phyloP scores from a whole-genome alignment of 2,113 vertebrate species.

The Callopanchax toddi region DNA sequence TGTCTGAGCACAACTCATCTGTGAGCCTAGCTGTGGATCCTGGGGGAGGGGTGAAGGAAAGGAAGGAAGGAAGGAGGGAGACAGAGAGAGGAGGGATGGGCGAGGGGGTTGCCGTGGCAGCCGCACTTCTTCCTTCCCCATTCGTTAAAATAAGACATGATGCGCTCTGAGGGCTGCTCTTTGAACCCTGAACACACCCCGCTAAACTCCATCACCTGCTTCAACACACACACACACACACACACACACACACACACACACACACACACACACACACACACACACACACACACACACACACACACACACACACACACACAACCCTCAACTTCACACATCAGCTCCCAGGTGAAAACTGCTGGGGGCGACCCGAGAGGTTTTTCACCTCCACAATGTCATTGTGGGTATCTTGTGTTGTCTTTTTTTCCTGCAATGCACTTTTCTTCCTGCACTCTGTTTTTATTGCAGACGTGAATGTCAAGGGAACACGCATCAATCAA shows the following conservation, averaged over 20 bases:
- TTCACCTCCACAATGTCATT: conserved; percentile 74
- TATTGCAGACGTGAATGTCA: conserved; percentile 44
- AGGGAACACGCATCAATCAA: conserved; percentile 23
- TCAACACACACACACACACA: conserved; percentile 54
- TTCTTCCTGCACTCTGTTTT: conserved; percentile 36
- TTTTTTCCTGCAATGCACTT: conserved; percentile 9
- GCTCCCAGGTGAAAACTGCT: conserved; percentile 66
- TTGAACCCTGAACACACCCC: conserved; percentile 76
- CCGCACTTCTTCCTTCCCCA: conserved; percentile 50
- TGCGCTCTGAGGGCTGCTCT: conserved; percentile 69
- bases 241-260: conserved; percentile 50
- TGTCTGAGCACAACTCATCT: conserved; percentile 78
- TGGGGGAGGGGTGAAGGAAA: conserved; percentile 24
- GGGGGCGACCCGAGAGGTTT: conserved; percentile 65
- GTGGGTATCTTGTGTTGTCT: conserved; percentile 36
- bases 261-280: conserved; percentile 34
- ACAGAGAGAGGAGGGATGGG: conserved; percentile 47
- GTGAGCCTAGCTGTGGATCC: conserved; percentile 61
- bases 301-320: conserved; percentile 34
- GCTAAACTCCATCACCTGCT: conserved; percentile 76
- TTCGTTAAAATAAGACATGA: conserved; percentile 70
- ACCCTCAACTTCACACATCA: conserved; percentile 56
- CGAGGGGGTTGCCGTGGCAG: conserved; percentile 74
- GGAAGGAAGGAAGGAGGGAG: conserved; percentile 37
- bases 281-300: conserved; percentile 60